Evolutionary conservation across 1,140 invertebrate genomes (phyloP).

Genomic region (Bombus haemorrhoidalis): DNA sequence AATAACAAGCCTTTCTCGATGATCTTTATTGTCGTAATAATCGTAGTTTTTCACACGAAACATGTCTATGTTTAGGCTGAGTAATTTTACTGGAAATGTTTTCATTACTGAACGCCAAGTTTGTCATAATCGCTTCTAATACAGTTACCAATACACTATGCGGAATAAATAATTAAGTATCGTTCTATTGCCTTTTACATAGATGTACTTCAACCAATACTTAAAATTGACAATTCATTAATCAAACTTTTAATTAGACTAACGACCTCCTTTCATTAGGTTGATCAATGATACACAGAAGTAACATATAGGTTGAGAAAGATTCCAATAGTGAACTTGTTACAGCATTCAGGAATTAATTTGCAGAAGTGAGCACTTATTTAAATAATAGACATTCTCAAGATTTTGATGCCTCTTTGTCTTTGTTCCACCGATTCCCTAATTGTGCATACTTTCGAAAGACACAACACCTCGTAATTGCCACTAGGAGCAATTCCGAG

Average conservation of each 20-base stretch:
- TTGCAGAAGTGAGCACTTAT: neutral
- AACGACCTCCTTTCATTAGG: neutral
- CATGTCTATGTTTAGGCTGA: neutral
- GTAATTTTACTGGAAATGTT: neutral
- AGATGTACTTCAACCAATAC: neutral
- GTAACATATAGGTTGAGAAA: neutral
- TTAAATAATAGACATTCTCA: neutral
- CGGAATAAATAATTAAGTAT: neutral
- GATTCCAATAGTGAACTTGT: neutral
- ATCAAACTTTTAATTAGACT: neutral
- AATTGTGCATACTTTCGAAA: slow-evolving; percentile 60
- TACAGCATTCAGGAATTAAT: neutral
- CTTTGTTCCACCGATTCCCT: slow-evolving; percentile 29
- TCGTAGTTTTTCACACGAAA: neutral
- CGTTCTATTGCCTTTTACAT: too few species aligned
- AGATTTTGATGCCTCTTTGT: neutral
- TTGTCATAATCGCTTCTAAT: too few species aligned
- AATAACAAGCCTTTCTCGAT: slow-evolving; percentile 4
- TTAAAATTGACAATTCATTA: neutral
- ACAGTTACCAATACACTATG: too few species aligned
- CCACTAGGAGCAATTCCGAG: slow-evolving; percentile 38
- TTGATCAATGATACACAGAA: neutral
- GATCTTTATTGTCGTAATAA: slow-evolving; percentile 4
- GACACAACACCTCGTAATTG: slow-evolving; percentile 57
- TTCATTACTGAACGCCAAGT: neutral